These are phyloP conservation scores for Micromesistius poutassou DNA, from an alignment of 2,797 vertebrate species.

Conservation along the genomic window DNA sequence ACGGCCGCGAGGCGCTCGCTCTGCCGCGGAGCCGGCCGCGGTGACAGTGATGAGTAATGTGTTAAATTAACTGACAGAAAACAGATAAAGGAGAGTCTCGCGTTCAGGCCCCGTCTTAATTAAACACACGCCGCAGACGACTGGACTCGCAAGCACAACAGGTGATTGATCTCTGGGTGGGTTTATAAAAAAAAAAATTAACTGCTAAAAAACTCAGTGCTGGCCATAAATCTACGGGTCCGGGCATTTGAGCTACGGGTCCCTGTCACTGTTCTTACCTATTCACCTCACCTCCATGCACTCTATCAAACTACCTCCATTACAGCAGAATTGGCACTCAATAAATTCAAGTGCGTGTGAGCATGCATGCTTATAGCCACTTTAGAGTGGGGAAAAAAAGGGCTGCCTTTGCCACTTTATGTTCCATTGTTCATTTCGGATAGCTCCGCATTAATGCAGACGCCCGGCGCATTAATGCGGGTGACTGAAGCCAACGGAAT, in stretches of 20 bases:
- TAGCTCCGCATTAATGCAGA: conserved; percentile 38
- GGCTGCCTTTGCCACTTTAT: not conserved
- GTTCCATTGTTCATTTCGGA: conserved; percentile 17
- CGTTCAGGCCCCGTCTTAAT: not conserved
- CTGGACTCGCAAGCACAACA: not conserved
- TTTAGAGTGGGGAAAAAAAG: conserved; percentile 35
- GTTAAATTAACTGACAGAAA: conserved; percentile 4
- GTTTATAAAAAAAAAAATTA: not conserved
- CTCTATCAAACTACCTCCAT: conserved; percentile 42
- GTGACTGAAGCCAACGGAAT: not conserved
- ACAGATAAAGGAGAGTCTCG: not conserved
- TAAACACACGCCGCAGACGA: not conserved
- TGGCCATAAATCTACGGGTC: not conserved
- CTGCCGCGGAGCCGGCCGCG: too few species aligned
- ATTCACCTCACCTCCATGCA: conserved; percentile 32
- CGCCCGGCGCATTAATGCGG: conserved; percentile 1
- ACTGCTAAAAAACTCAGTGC: not conserved
- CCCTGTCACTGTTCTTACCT: conserved; percentile 21
- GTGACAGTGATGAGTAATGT: not conserved
- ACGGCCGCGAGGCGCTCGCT: too few species aligned
- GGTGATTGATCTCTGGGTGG: not conserved
- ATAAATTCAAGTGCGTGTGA: conserved; percentile 43
- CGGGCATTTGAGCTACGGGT: not conserved
- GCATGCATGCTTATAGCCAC: conserved; percentile 35
- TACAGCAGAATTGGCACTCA: conserved; percentile 35